Base-by-base conservation (phyloP, 2,797 vertebrate species). In the Aulostomus chinensis region DNA sequence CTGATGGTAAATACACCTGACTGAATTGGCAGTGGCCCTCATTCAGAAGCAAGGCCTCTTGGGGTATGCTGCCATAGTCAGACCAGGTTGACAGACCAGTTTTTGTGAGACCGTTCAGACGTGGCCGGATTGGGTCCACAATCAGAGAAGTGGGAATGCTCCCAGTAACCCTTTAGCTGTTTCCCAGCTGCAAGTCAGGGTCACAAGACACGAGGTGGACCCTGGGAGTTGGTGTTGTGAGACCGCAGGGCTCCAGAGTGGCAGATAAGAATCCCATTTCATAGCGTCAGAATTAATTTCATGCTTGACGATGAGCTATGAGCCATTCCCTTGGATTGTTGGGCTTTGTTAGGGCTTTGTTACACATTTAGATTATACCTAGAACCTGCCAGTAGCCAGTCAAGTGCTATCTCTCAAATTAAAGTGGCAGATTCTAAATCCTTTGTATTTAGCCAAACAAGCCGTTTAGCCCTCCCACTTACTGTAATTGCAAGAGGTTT, bases 201-300 rank as follows among this genome's bases (percentile, higher is more conserved):
- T 56, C 40, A 40, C 52, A 38, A 39, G 31, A 56, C 58, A 38
- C 25, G 17, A 62, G 68, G 58, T 25, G 53, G 64, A 59, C 75
- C 53, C 52, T 56, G 45, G 68, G 69, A 66, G 59, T 71, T 52
- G 60, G 56, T 68, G 59, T 74, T 63, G 31, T 47, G 48, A 73
- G 56, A 65, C 58, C 58, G 53, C 61, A 62, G 26, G 61, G 72
- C 71, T 68, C 61, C 52, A 39, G 54, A 81, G 58, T 75, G 31
- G 24, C 78, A 88, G 85, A 90, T 89, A 88, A 79, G 84, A 90
- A 89, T 91, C 87, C 85, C 76, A 86, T 88, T 86, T 85, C 79
- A 89, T 85, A 84, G 84, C 62, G 48, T 86, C 85, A 70, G 73
- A 85, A 85, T 86, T 82, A 69, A 90, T 89, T 89, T 88, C 82